These are phyloP conservation scores for Clarias pachynema DNA, from an alignment of 2,797 vertebrate species.

Conservation along the genomic window DNA sequence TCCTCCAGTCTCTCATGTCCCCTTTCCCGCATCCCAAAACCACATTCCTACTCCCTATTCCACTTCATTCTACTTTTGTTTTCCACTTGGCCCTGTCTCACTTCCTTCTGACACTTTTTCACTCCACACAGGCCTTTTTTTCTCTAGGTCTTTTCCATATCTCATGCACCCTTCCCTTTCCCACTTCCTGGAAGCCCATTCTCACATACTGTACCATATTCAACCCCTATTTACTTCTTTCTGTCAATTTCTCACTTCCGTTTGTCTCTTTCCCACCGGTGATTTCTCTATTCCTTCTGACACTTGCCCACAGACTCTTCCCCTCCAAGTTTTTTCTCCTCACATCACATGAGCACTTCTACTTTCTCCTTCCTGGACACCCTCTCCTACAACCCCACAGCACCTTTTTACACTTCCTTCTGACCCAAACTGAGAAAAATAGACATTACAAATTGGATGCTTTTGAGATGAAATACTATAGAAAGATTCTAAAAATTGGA, in stretches of 20 bases:
- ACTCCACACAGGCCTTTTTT: neutral
- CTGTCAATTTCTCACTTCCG: neutral
- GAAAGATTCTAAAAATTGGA: too few species aligned
- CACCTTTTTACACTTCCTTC: neutral
- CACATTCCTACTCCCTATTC: neutral
- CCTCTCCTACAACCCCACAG: neutral
- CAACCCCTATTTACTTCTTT: neutral
- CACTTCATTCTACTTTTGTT: neutral
- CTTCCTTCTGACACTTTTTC: neutral
- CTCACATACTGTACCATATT: neutral
- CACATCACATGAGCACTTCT: too few species aligned
- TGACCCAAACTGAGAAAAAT: neutral
- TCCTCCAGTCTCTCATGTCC: neutral
- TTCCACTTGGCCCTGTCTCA: neutral
- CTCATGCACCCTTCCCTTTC: neutral
- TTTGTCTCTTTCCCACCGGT: neutral
- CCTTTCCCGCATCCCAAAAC: neutral
- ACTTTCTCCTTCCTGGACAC: too few species aligned
- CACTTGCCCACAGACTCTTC: neutral
- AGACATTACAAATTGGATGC: too few species aligned
- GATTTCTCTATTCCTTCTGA: too few species aligned
- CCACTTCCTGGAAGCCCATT: neutral
- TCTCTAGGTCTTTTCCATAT: too few species aligned
- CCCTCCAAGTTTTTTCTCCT: neutral
- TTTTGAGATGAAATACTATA: too few species aligned